Evolutionary conservation across 2,888 invertebrate species (phyloP), one percentile per base, ranked within the genome.

Genomic region (Machimus rusticus): DNA sequence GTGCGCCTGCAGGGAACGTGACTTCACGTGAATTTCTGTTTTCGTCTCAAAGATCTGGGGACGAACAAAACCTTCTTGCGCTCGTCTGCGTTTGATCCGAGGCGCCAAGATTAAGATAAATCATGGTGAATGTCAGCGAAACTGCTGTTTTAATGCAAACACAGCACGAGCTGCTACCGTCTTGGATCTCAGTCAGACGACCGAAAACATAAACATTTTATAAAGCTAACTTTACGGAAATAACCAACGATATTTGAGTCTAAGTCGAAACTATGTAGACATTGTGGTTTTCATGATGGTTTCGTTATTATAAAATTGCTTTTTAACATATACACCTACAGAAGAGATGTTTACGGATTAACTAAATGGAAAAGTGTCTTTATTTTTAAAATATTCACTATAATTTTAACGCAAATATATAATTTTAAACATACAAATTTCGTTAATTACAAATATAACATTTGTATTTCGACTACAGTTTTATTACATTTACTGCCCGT

Each of bases 41-140:
- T 19, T 28, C 16, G 31, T 16, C 28, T 55, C 5, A 81, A 46
- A 46, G 14, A 76, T 31, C 34, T 16, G 43, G 16, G 6, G 34
- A 76, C n/a, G 46, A 55, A 12, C 6, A 34, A 34, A 34, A 43
- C 14, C 31, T 34, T 46, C 51, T 16, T 51, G n/a, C 14, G 16
- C 51, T 12, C 51, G n/a, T 79, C 28, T 79, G 19, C 31, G 46
- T 55, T 19, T 28, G 28, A 28, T 51, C 31, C 51, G 28, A 81
- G 81, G 55, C 81, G 55, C 34, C 51, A 23, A 51, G 46, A 81
- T 81, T 81, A 12, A 31, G 81, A 81, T 81, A 81, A 81, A 81
- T 81, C 55, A 46, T 28, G 46, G 23, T 55, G 19, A 28, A 31
- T 51, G 55, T 51, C 81, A 81, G 51, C 81, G 81, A 81, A 81